Base-by-base conservation (phyloP, 2,888 invertebrate species). In the Incurvaria masculella region DNA sequence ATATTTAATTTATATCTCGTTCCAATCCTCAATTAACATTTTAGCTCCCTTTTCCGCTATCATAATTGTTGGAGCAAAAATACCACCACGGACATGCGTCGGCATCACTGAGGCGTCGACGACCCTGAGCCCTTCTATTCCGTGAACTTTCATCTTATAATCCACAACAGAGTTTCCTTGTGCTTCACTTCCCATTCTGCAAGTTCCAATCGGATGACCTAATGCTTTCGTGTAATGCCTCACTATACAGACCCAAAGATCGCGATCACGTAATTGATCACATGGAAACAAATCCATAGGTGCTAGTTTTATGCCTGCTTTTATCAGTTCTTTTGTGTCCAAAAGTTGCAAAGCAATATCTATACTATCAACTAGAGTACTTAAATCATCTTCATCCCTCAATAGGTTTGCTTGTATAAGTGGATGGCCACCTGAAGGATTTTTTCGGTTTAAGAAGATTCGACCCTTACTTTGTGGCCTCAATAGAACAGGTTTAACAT, bases 91-190 rank as follows among this genome's bases (percentile, higher is more conserved):
- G 0, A 70, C 73, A 51, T 78, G 74, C 19, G 69, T 66, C 0
- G 79, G 79, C 78, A 79, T 76, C 5, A 79, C 66, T 16, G 79
- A 79, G 43, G 78, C 70, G 50, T 79, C 79, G 42, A 72, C 62
- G 41, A 79, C 71, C 52, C 79, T 63, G 14, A 79, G 60, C 6
- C 76, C 70, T 62, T 79, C 76, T 20, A 79, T 57, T 5, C 73
- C 76, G 49, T 79, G 74, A 17, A 79, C 67, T 55, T 65, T 65
- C 21, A 79, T 53, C 52, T 72, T 62, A 46, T 63, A 70, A 54
- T 75, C 68, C 2, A 79, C 79, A 2, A 79, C 79, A 21, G 79
- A 74, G 46, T 61, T 41, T 17, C 11, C 58, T 14, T 72, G 70
- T 23, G 56, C 63, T 51, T 75, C 74, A 33, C 60, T 66, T 18